Evolutionary conservation across 2,888 invertebrate genomes (phyloP).

Genomic region (Metopia argyrocephala): DNA sequence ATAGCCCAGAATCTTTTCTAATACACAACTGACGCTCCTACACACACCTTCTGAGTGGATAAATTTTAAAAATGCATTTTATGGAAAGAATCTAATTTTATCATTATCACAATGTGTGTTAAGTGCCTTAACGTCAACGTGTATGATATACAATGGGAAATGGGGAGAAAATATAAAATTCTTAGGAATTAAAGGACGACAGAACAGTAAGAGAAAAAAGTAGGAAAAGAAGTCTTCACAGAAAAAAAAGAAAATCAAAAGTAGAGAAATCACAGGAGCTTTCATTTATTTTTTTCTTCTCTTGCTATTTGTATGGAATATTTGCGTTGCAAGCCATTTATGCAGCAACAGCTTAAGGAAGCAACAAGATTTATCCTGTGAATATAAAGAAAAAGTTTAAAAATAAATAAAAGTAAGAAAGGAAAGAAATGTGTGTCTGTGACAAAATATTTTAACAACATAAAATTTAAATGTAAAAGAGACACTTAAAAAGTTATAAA

Average conservation of each 20-base stretch:
- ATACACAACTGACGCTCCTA: background rate
- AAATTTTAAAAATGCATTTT: slow-evolving; percentile 51
- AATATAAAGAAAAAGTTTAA: background rate
- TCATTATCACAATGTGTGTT: slow-evolving; percentile 76
- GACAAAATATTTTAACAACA: background rate
- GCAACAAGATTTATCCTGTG: background rate
- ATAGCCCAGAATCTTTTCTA: background rate
- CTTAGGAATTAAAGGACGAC: background rate
- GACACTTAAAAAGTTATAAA: background rate
- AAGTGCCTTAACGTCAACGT: slow-evolving; percentile 69
- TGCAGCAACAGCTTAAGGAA: background rate
- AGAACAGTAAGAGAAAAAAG: background rate
- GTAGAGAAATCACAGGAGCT: slow-evolving; percentile 52
- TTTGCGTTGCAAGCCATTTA: slow-evolving; percentile 26
- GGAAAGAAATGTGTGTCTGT: slow-evolving; percentile 7
- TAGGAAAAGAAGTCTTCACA: background rate
- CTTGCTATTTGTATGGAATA: background rate
- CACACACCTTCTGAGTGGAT: slow-evolving; percentile 32
- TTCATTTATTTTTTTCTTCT: slow-evolving; percentile 19
- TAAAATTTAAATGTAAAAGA: background rate
- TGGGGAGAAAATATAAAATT: background rate
- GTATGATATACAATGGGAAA: slow-evolving; percentile 11
- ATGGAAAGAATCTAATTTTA: slow-evolving; percentile 73
- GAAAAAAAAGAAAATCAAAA: slow-evolving; percentile 49
- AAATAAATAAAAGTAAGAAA: slow-evolving; percentile 15